Evolutionary conservation across 2,113 vertebrate species (phyloP).

Genomic region (Nothobranchius furzeri): DNA sequence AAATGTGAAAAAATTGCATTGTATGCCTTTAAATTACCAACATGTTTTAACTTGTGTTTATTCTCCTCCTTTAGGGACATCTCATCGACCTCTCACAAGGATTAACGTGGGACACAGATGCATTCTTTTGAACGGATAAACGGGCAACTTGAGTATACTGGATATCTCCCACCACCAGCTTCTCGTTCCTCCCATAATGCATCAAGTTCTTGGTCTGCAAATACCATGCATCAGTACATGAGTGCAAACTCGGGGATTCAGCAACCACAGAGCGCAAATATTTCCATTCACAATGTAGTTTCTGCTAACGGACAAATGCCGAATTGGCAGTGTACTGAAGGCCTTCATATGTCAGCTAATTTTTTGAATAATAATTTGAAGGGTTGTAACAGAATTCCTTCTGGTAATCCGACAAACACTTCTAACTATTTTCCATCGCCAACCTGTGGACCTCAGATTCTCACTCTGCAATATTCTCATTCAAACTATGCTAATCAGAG

Average conservation of each 20-base stretch:
- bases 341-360: conserved; percentile 1
- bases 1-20: too few species aligned
- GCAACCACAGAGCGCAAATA: background rate
- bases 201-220: conserved; percentile 11
- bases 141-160: conserved; percentile 7
- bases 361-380: background rate
- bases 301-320: background rate
- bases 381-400: accelerated
- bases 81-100: background rate
- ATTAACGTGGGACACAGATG: conserved; percentile 33
- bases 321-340: conserved; percentile 7
- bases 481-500: background rate
- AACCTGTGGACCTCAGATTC: background rate
- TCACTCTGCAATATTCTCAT: background rate
- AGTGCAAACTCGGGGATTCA: background rate
- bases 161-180: background rate
- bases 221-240: background rate
- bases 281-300: background rate
- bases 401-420: background rate
- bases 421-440: background rate
- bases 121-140: conserved; percentile 5
- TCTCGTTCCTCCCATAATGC: background rate
- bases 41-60: background rate
- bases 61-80: conserved; percentile 20
- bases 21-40: too few species aligned